Percentiles rank a stretch among this genome's conserved stretches.
phyloP scores from a whole-genome alignment of 2,888 invertebrate genomes.

The Pandemis corylana region DNA sequence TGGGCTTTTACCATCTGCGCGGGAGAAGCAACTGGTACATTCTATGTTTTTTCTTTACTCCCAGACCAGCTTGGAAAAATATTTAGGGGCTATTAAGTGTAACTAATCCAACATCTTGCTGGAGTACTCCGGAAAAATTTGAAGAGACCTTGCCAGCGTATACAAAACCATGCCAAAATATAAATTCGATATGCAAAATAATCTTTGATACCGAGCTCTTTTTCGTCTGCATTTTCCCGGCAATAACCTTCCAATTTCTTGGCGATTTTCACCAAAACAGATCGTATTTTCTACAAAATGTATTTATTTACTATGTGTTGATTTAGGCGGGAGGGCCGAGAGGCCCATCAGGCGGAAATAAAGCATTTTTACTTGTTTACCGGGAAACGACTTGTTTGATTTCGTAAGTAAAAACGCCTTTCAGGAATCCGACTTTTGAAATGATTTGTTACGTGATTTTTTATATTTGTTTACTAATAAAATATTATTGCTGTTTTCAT shows the following conservation, averaged over 20 bases:
- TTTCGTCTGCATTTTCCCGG: background rate
- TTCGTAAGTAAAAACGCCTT: slow-evolving; percentile 1
- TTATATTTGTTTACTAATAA: background rate
- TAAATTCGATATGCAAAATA: background rate
- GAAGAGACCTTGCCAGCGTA: too few relatives aligned
- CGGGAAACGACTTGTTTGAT: slow-evolving; percentile 1
- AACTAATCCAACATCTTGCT: too few relatives aligned
- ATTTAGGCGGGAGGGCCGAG: slow-evolving; percentile 6
- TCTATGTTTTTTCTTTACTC: too few relatives aligned
- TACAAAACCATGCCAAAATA: too few relatives aligned
- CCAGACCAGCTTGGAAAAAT: too few relatives aligned
- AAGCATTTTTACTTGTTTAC: slow-evolving; percentile 16
- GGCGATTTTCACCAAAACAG: background rate
- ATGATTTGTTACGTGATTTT: background rate
- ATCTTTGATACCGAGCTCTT: background rate
- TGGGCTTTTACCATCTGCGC: too few relatives aligned
- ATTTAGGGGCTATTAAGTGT: too few relatives aligned
- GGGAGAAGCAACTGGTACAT: too few relatives aligned
- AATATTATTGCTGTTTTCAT: background rate
- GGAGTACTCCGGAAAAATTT: too few relatives aligned
- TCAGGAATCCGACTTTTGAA: background rate
- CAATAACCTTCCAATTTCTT: slow-evolving; percentile 7
- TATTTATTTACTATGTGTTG: slow-evolving; percentile 14
- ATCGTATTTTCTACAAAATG: slow-evolving; percentile 14
- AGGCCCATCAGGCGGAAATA: background rate